These are phyloP conservation scores for Macrophya annulata DNA, from an alignment of 2,888 invertebrate species.

Conservation along the genomic window DNA sequence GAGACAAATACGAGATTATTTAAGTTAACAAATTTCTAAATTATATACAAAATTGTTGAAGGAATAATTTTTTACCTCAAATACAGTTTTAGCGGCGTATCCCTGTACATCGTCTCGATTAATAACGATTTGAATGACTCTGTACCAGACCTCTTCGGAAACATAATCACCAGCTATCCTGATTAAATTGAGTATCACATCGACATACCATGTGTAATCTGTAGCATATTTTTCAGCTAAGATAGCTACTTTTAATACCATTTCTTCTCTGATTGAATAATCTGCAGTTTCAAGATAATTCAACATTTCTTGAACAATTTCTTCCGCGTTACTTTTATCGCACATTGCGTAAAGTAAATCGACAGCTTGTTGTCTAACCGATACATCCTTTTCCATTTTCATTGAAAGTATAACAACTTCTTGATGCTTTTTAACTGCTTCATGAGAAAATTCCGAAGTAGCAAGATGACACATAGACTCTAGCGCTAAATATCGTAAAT, in stretches of 20 bases:
- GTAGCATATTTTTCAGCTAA: constrained; percentile 99
- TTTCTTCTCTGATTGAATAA: constrained; percentile 99
- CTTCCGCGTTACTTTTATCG: constrained; percentile 99
- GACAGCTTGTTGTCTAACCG: constrained; percentile 98
- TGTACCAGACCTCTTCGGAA: constrained; percentile 99
- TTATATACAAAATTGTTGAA: constrained; percentile 42
- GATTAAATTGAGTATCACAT: constrained; percentile 98
- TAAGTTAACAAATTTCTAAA: constrained; percentile 46
- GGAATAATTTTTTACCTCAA: constrained; percentile 85
- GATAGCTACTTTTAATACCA: constrained; percentile 99
- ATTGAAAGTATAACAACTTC: constrained; percentile 99
- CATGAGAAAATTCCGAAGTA: constrained; percentile 99
- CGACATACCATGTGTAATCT: constrained; percentile 99
- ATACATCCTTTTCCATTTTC: constrained; percentile 99
- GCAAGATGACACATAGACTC: constrained; percentile 99
- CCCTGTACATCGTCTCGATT: constrained; percentile 99
- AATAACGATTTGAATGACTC: constrained; percentile 99
- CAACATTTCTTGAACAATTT: constrained; percentile 99
- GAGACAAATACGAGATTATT: background rate
- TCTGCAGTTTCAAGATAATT: constrained; percentile 99
- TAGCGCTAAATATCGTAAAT: constrained; percentile 97
- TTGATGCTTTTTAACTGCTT: constrained; percentile 99
- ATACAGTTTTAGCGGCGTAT: constrained; percentile 99
- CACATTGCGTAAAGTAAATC: constrained; percentile 99
- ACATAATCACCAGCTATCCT: constrained; percentile 99